A percentile compares a stretch with the other conserved stretches of the same genome.
Evolutionary conservation across 2,113 vertebrate genomes (phyloP).

Genomic region (Macheiramphus alcinus): DNA sequence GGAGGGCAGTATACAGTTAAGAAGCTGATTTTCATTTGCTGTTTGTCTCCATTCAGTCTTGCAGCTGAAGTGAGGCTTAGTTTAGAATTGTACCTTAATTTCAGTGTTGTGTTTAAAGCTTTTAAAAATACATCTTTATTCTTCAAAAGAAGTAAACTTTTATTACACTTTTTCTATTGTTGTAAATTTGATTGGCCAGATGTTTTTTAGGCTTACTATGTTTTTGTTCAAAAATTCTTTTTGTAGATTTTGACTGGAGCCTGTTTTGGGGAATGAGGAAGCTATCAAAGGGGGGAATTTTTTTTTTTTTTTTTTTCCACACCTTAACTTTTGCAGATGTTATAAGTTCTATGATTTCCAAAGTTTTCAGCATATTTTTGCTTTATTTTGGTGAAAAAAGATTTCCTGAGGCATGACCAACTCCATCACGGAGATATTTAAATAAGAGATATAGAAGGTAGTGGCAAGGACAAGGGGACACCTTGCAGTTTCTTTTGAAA

Average conservation of each 20-base stretch:
- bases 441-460: neutral
- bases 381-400: constrained; percentile 24
- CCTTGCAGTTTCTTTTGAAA: neutral
- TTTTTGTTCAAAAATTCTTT: constrained; percentile 47
- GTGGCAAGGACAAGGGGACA: neutral
- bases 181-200: constrained; percentile 78
- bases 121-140: constrained; percentile 69
- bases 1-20: neutral
- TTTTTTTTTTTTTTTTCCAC: neutral
- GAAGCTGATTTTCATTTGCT: neutral
- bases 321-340: constrained; percentile 67
- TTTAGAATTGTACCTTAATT: constrained; percentile 47
- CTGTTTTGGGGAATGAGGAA: constrained; percentile 58
- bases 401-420: neutral
- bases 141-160: constrained; percentile 74
- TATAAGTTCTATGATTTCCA: constrained; percentile 46
- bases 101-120: constrained; percentile 35
- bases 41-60: neutral
- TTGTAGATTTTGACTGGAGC: constrained; percentile 42
- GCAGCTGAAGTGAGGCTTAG: constrained; percentile 12
- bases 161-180: constrained; percentile 69
- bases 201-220: constrained; percentile 71
- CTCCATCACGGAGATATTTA: neutral
- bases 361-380: constrained; percentile 37
- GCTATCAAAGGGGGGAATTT: constrained; percentile 37